Conservation (phyloP, 2,888 invertebrate species). For the Onthophagus sagittarius region DNA sequence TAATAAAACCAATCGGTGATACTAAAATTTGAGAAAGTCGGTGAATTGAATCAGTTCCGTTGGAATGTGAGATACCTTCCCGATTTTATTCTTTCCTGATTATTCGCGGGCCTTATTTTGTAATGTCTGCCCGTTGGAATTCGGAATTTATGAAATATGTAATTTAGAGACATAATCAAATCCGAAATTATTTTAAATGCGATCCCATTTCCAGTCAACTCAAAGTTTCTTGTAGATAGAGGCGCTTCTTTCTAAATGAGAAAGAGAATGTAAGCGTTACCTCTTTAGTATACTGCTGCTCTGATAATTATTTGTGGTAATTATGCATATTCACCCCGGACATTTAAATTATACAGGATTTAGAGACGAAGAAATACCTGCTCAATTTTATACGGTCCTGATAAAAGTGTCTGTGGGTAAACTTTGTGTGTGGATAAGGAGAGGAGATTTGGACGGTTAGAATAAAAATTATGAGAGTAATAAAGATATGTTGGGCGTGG, state of each 20-base stretch:
- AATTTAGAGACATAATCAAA: too few species aligned
- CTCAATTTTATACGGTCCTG: neutral
- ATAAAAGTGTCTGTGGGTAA: neutral
- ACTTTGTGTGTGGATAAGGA: neutral
- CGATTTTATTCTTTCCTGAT: constrained; percentile 28
- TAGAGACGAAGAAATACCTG: neutral
- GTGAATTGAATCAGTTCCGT: neutral
- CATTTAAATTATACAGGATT: neutral
- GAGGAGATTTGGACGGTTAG: neutral
- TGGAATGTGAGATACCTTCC: constrained; percentile 22
- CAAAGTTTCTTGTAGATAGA: neutral
- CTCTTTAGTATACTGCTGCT: constrained; percentile 26
- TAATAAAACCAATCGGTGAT: too few species aligned
- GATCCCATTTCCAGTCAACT: neutral
- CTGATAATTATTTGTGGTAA: constrained; percentile 31
- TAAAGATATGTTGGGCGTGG: neutral
- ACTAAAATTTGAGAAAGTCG: too few species aligned
- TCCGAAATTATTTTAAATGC: too few species aligned
- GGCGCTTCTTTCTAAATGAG: neutral
- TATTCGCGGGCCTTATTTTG: constrained; percentile 39
- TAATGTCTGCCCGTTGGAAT: constrained; percentile 29
- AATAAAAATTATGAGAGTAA: neutral
- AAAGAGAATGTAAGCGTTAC: neutral
- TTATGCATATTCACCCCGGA: constrained; percentile 31
- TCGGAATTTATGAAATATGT: neutral